Evolutionary conservation across 2,797 vertebrate species (phyloP).

Genomic region (Gallinago stenura): DNA sequence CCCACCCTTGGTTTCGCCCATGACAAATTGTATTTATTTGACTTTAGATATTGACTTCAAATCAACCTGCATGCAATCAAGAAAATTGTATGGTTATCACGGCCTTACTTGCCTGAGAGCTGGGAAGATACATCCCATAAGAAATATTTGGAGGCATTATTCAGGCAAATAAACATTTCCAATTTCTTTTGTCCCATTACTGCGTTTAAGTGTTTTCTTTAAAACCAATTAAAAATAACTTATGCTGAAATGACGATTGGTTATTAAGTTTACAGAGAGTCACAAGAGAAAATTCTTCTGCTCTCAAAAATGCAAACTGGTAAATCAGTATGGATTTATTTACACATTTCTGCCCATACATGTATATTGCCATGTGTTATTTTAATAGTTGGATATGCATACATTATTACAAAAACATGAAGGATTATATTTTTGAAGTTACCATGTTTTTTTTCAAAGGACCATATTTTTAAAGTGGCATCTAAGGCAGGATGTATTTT

Average conservation of each 20-base stretch:
- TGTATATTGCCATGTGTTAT: not conserved
- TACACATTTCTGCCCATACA: not conserved
- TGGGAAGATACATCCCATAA: not conserved
- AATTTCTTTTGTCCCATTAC: not conserved
- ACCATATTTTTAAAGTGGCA: not conserved
- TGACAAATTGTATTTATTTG: not conserved
- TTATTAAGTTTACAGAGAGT: not conserved
- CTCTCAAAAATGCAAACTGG: not conserved
- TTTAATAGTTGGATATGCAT: conserved; percentile 7
- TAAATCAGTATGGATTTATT: not conserved
- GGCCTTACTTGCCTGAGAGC: not conserved
- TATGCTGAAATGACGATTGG: not conserved
- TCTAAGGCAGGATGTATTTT: conserved; percentile 4
- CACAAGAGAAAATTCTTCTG: conserved; percentile 5
- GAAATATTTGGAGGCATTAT: not conserved
- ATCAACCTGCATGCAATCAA: not conserved
- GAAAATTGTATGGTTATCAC: not conserved
- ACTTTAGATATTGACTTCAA: not conserved
- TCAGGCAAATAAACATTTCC: not conserved
- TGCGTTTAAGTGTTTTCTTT: not conserved
- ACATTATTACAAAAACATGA: conserved; percentile 31
- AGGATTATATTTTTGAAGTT: not conserved
- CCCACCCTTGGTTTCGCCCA: not conserved
- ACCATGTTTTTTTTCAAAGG: not conserved
- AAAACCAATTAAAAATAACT: not conserved